A percentile compares a stretch with the other conserved stretches of the same genome.
Conservation (phyloP, 1,140 invertebrate species). For the Diachasmimorpha longicaudata region DNA sequence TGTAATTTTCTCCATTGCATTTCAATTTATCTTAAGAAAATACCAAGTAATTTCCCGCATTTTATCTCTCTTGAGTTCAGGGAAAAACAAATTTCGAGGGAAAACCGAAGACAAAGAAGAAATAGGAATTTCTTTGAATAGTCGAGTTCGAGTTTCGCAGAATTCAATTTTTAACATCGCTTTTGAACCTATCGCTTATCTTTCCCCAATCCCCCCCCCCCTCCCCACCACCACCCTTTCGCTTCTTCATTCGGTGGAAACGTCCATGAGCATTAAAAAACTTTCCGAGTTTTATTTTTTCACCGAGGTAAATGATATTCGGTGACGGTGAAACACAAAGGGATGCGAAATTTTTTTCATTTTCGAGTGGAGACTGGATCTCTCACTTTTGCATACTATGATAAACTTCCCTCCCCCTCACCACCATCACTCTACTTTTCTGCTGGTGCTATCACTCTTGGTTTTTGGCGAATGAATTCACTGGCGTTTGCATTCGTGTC, state of each 20-base stretch:
- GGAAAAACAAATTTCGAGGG: neutral
- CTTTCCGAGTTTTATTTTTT: neutral
- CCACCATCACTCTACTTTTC: neutral
- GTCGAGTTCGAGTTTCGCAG: neutral
- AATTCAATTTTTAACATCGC: neutral
- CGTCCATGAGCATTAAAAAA: slow-evolving; percentile 2
- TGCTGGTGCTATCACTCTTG: neutral
- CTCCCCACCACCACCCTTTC: neutral
- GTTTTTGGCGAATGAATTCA: neutral
- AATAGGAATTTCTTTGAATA: neutral
- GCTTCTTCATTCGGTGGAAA: neutral
- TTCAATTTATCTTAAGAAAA: neutral
- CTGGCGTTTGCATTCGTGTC: neutral
- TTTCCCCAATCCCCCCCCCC: neutral
- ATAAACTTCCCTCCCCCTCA: neutral
- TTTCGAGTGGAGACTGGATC: neutral
- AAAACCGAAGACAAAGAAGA: neutral
- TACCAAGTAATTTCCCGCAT: neutral
- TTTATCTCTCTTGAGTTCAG: neutral
- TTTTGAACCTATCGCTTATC: neutral
- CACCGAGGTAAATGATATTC: neutral
- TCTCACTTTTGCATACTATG: slow-evolving; percentile 8
- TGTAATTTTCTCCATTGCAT: neutral
- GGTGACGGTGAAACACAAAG: neutral
- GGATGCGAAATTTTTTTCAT: neutral